Evolutionary conservation across 2,797 vertebrate species (phyloP).

Genomic region (Oryzias sinensis): DNA sequence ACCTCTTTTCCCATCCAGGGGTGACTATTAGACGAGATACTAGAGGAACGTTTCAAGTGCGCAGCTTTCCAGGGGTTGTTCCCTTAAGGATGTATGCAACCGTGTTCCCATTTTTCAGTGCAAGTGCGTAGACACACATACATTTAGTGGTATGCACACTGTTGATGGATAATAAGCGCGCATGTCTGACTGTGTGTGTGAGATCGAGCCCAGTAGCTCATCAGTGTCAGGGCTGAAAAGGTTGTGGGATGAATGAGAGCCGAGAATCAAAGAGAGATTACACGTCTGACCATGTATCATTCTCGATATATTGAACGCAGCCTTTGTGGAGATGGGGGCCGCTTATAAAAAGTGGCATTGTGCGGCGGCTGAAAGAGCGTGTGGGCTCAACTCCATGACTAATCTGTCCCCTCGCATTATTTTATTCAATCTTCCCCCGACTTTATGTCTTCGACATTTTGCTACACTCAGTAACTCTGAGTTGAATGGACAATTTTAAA

Average conservation of each 20-base stretch:
- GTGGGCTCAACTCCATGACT: constrained; percentile 99
- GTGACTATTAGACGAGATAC: too few relatives aligned
- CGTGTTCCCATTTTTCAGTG: constrained; percentile 19
- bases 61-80: neutral
- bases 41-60: too few relatives aligned
- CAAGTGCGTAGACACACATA: constrained; percentile 36
- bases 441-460: constrained; percentile 99
- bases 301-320: constrained; percentile 97
- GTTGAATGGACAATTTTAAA: constrained; percentile 99
- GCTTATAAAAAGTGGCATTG: constrained; percentile 99
- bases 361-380: constrained; percentile 92
- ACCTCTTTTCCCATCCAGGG: too few relatives aligned
- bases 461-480: constrained; percentile 99
- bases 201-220: constrained; percentile 87
- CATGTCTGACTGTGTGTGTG: constrained; percentile 18
- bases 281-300: constrained; percentile 99
- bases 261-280: constrained; percentile 99
- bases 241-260: constrained; percentile 95
- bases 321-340: constrained; percentile 96
- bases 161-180: constrained; percentile 30
- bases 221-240: constrained; percentile 98
- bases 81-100: neutral
- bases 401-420: constrained; percentile 99
- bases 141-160: constrained; percentile 28
- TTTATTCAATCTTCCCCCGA: constrained; percentile 99